phyloP scores from a whole-genome alignment of 2,888 invertebrate genomes.

The Apodemia zela region DNA sequence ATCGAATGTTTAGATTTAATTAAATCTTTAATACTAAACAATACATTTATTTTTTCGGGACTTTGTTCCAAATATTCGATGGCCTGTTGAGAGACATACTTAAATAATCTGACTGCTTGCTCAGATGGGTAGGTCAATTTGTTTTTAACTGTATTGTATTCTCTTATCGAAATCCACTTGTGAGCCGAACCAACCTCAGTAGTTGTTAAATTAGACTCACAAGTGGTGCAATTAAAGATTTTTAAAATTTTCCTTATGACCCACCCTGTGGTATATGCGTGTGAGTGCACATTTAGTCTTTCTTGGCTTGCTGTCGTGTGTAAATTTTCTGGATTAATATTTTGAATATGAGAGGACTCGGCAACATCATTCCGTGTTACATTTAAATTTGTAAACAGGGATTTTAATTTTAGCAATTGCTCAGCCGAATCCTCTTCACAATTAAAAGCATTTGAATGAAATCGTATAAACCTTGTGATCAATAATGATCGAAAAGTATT shows the following conservation, averaged over 20 bases:
- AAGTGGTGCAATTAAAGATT: neutral
- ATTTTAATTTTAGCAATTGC: neutral
- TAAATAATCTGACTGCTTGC: constrained; percentile 4
- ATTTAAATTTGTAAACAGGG: neutral
- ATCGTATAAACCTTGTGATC: constrained; percentile 27
- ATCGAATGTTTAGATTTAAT: constrained; percentile 9
- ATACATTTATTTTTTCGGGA: neutral
- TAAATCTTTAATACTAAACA: neutral
- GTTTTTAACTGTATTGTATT: constrained; percentile 3
- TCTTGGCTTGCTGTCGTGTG: neutral
- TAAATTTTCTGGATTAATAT: neutral
- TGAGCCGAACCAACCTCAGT: neutral
- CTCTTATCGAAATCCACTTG: neutral
- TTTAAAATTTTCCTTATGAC: constrained; percentile 12
- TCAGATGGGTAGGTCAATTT: constrained; percentile 16
- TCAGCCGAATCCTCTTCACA: constrained; percentile 14
- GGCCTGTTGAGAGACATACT: neutral
- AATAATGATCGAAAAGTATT: constrained; percentile 34
- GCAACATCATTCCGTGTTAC: neutral
- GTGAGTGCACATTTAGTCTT: constrained; percentile 1
- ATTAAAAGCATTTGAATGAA: neutral
- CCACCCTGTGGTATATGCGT: constrained; percentile 10
- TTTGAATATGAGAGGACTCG: neutral
- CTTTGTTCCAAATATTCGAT: neutral
- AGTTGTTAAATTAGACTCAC: neutral